Percentiles rank a stretch among this genome's conserved stretches.
Evolutionary conservation across 2,113 vertebrate genomes (phyloP).

Genomic region (Narcine bancroftii): DNA sequence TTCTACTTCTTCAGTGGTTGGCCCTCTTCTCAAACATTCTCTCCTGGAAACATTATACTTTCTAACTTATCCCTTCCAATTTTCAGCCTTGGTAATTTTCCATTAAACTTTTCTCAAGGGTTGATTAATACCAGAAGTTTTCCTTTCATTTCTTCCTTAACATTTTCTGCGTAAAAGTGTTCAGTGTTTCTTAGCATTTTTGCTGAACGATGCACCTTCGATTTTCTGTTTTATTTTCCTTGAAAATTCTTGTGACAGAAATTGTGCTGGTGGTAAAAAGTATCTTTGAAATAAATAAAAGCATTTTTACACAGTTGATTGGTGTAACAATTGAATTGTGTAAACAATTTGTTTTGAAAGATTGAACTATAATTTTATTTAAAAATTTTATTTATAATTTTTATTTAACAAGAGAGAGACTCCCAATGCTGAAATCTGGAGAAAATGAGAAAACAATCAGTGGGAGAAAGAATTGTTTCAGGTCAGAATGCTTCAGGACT

Average conservation of each 20-base stretch:
- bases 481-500: no score
- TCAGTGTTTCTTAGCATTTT: not conserved
- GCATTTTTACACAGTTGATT: not conserved
- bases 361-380: not conserved
- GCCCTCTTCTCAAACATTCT: not conserved
- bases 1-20: not conserved
- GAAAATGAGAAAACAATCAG: no score
- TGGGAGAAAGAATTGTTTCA: no score
- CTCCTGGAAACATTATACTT: not conserved
- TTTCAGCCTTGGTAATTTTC: not conserved
- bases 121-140: no score
- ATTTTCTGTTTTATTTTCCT: not conserved
- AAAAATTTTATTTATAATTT: no score
- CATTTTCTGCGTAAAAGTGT: not conserved
- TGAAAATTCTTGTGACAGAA: not conserved
- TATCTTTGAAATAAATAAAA: constrained; percentile 2
- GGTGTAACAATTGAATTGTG: not conserved
- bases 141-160: no score
- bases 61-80: not conserved
- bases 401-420: no score
- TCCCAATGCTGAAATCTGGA: no score
- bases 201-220: not conserved
- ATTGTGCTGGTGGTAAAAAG: no score
- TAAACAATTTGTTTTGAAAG: not conserved
- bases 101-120: not conserved